Evolutionary conservation across 2,797 vertebrate genomes (phyloP).

Genomic region (Pangasius krempfi): DNA sequence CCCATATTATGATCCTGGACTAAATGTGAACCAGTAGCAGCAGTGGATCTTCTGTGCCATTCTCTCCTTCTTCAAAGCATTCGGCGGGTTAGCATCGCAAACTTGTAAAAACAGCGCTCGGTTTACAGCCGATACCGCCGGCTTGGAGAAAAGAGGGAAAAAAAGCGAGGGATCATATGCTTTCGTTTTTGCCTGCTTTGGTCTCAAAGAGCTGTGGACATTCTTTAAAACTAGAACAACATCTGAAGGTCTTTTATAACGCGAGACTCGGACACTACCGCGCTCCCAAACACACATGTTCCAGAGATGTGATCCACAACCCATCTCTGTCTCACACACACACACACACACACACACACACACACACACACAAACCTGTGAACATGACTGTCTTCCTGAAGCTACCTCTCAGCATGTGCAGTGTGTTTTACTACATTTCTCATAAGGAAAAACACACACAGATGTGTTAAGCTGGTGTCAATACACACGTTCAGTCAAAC

Average conservation of each 20-base stretch:
- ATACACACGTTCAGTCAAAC: background rate
- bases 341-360: slow-evolving; percentile 36
- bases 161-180: slow-evolving; percentile 68
- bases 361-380: slow-evolving; percentile 47
- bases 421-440: background rate
- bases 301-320: slow-evolving; percentile 55
- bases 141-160: slow-evolving; percentile 51
- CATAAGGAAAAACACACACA: slow-evolving; percentile 11
- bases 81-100: slow-evolving; percentile 59
- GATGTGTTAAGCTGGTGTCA: background rate
- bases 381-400: slow-evolving; percentile 23
- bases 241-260: slow-evolving; percentile 71
- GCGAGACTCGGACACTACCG: slow-evolving; percentile 60
- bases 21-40: slow-evolving; percentile 78
- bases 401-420: background rate
- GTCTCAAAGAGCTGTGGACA: slow-evolving; percentile 71
- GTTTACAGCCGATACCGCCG: slow-evolving; percentile 67
- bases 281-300: slow-evolving; percentile 64
- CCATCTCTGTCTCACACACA: slow-evolving; percentile 36
- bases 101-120: slow-evolving; percentile 74
- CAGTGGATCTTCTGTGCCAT: slow-evolving; percentile 66
- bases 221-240: slow-evolving; percentile 76
- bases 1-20: slow-evolving; percentile 69
- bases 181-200: slow-evolving; percentile 74
- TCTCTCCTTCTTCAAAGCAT: slow-evolving; percentile 74